Base-by-base conservation (phyloP, 2,888 invertebrate genomes). In the Ernsta delagoae region DNA sequence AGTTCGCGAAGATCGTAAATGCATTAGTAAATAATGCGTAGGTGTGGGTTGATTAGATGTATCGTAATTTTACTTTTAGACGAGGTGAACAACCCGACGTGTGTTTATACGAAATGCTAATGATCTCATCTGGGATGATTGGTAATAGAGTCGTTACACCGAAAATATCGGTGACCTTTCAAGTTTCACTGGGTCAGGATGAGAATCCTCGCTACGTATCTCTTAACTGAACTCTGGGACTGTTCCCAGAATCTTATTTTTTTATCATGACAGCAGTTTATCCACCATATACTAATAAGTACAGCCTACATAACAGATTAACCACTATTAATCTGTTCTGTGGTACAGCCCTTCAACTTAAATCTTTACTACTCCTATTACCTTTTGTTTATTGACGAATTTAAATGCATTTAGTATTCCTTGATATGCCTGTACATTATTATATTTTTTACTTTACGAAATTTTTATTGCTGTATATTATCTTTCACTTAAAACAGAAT, bases 1-100 rank as follows among this genome's bases (percentile, higher is more conserved):
- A 74, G 75, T 79, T 86, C 82, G 82, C 80, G 80, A 75, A 80
- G 80, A 86, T 89, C 81, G 88, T 89, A 89, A 86, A 88, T 83
- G 85, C 85, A 86, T 88, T 86, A 83, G 86, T 86, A 87, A 85
- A 85, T 81, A 77, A 78, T 81, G 89, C 59, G 62, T 91, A 87
- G 90, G 91, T 73, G 83, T 85, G 75, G 77, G 83, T 79, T 89
- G 88, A 91, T 88, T 87, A 85, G 84, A 83, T 83, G 83, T 89
- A 39, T 6, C 36, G 24, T 39, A 85, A 89, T 89, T 87, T 89
- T 88, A 86, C 87, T 88, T 88, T 84, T 83, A 85, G 83, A 79
- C 75, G 85, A 85, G 90, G 86, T 90, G 83, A 89, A 88, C 79
- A 83, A 88, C 85, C 89, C 77, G 73, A 69, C 74, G 73, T 70